A percentile compares a stretch with the other conserved stretches of the same genome.
phyloP scores from a whole-genome alignment of 2,888 invertebrate genomes.

The Ferrisia virgata region DNA sequence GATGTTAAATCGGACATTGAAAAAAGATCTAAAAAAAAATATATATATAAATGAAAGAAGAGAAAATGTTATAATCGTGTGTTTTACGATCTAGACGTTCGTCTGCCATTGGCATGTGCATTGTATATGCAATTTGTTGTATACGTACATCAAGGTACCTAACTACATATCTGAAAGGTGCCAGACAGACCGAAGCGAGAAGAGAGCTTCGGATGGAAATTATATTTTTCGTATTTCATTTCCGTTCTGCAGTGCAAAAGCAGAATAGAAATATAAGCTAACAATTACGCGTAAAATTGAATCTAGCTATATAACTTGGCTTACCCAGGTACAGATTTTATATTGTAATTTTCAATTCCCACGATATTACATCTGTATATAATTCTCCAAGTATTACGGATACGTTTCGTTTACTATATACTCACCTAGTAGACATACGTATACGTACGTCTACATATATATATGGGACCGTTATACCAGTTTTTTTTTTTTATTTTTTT shows the following conservation, averaged over 20 bases:
- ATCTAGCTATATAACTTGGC: too few species aligned
- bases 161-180: too few species aligned
- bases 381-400: neutral
- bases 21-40: neutral
- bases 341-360: constrained; percentile 24
- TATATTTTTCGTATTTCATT: neutral
- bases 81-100: neutral
- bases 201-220: neutral
- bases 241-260: neutral
- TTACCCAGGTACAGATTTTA: neutral
- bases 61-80: neutral
- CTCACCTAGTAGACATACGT: too few species aligned
- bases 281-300: neutral
- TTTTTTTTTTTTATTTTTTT: neutral
- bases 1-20: neutral
- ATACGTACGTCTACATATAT: neutral
- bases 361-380: constrained; percentile 8
- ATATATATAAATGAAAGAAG: too few species aligned
- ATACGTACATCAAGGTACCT: too few species aligned
- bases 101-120: neutral
- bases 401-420: too few species aligned
- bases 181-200: neutral
- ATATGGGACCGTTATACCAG: constrained; percentile 33
- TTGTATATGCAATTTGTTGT: too few species aligned
- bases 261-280: neutral